Conservation (phyloP, 2,797 vertebrate species). For the Agapornis canus region DNA sequence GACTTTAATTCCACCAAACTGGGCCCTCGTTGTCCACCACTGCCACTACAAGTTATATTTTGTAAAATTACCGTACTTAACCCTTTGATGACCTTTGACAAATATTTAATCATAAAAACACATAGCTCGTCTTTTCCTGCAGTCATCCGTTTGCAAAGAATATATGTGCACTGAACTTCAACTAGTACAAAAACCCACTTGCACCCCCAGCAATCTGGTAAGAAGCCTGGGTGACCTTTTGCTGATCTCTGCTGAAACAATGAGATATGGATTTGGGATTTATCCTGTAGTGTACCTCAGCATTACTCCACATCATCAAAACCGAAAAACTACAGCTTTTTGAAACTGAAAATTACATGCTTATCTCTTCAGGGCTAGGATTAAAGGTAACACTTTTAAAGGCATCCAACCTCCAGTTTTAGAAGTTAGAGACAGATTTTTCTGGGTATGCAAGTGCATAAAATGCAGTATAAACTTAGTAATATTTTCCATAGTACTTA, state of each 20-base stretch:
- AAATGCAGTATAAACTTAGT: background rate
- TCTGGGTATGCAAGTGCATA: background rate
- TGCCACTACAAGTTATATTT: background rate
- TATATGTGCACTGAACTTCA: background rate
- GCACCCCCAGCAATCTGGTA: background rate
- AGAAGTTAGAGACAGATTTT: background rate
- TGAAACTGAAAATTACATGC: background rate
- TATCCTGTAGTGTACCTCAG: background rate
- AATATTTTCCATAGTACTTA: background rate
- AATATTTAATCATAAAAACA: background rate
- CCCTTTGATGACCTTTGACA: background rate
- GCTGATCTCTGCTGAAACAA: background rate
- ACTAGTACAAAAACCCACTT: background rate
- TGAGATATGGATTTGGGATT: background rate
- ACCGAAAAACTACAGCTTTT: background rate
- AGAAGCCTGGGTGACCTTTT: background rate
- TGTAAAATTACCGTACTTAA: background rate
- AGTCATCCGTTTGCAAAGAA: background rate
- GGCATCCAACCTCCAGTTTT: background rate
- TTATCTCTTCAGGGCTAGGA: background rate
- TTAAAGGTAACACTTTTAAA: background rate
- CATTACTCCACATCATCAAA: background rate
- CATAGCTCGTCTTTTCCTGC: background rate
- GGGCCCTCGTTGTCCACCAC: background rate
- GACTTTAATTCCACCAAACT: background rate